phyloP scores from a whole-genome alignment of 1,140 invertebrate genomes.

The Zaprionus capensis region DNA sequence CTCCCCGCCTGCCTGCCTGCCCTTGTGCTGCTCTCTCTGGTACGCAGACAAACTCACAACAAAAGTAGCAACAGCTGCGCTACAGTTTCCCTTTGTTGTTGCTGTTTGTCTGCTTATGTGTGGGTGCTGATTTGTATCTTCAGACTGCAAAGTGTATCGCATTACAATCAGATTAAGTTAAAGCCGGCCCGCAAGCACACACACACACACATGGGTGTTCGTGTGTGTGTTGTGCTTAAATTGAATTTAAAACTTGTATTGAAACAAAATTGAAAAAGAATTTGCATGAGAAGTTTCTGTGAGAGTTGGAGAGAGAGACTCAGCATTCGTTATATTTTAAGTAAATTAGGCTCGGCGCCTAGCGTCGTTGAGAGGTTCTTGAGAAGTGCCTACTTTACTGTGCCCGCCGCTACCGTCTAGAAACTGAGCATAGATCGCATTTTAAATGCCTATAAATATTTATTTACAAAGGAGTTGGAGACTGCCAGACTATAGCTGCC shows the following conservation, averaged over 20 bases:
- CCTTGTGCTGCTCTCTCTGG: not conserved
- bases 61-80: slow-evolving; percentile 76
- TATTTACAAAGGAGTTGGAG: slow-evolving; percentile 48
- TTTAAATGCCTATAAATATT: slow-evolving; percentile 77
- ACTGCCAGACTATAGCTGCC: not conserved
- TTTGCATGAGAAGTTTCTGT: slow-evolving; percentile 50
- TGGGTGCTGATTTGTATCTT: slow-evolving; percentile 81
- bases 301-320: not conserved
- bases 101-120: slow-evolving; percentile 29
- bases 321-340: slow-evolving; percentile 59
- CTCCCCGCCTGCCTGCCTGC: not conserved
- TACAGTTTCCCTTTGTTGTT: slow-evolving; percentile 19
- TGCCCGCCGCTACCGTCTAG: not conserved
- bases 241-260: slow-evolving; percentile 77
- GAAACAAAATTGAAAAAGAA: slow-evolving; percentile 75
- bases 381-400: slow-evolving; percentile 5
- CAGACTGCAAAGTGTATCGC: slow-evolving; percentile 79
- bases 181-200: slow-evolving; percentile 58
- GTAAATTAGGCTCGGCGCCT: slow-evolving; percentile 64
- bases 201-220: slow-evolving; percentile 40
- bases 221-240: slow-evolving; percentile 44
- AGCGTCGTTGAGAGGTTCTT: not conserved
- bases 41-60: slow-evolving; percentile 35
- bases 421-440: slow-evolving; percentile 48
- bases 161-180: slow-evolving; percentile 82